Base-by-base conservation (phyloP, 1,140 invertebrate genomes). In the Ooceraea biroi region DNA sequence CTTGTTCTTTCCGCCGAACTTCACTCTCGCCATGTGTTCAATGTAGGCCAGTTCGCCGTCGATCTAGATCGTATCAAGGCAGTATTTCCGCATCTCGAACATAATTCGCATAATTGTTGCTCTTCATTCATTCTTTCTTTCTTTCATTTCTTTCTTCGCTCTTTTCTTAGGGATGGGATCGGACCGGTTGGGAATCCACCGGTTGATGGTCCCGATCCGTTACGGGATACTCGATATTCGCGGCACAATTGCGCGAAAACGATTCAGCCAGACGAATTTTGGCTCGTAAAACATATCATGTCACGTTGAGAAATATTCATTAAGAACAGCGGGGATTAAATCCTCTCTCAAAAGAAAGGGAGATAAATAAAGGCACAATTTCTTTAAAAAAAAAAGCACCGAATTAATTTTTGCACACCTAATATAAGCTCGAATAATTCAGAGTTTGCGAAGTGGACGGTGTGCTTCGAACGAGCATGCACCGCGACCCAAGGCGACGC, bases 61-160 rank as follows among this genome's bases (percentile, higher is more conserved):
- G 50, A 69, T 78, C 36, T 80, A 80, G 50, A 80, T 69, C 65
- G n/a, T 57, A 46, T 44, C 36, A 11, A 27, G 14, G 65, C 17
- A 36, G 36, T 12, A 69, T 77, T 58, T 27, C 46, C 7, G 27
- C n/a, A 8, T 17, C 69, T 71, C n/a, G 8, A 44, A 27, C 12
- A 69, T 58, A 57, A 30, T 19, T 17, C 7, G 5, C 22, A 14
- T 10, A 52, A 52, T 57, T 22, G 41, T 76, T 61, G 25, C 36
- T 36, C 36, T 36, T 36, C 36, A 3, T 36, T 7, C 36, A 3
- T 36, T 7, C 36, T 36, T 36, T 7, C 36, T 57, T 41, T 22
- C 12, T 71, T 17, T 36, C 10, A 27, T 7, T 66, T 8, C 22
- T 11, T 30, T 8, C 25, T 14, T 65, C 17, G 50, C 8, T 27